Base-by-base conservation (phyloP, 2,797 vertebrate species). In the Coendou prehensilis region DNA sequence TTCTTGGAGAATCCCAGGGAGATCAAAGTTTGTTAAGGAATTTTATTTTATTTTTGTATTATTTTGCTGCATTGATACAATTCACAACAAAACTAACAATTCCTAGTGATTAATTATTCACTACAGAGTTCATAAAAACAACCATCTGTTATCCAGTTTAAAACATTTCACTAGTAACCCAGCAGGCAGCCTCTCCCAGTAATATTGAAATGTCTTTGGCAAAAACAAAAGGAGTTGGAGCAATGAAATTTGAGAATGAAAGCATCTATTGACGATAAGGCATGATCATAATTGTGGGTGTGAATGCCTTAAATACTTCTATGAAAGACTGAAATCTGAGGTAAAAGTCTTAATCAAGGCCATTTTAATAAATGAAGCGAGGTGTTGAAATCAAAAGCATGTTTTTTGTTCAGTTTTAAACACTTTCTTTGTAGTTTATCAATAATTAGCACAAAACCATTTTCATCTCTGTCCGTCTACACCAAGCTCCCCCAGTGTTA, bases 401-500 rank as follows among this genome's bases (percentile, higher is more conserved):
- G 47, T 56, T 92, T 88, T 94, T 93, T 96, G 81, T 73, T 92
- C 15, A 3, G 33, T 87, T 96, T 95, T 91, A 85, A 96, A 96
- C 41, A 97, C 83, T 91, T n/a, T 92, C 87, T 64, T 54, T 81
- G 20, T 75, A n/a, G 57, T 94, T 41, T 59, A 76, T 93, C 81
- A 95, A 95, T 94, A 97, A 97, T 96, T 93, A 96, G 95, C 41
- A 89, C 2, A 93, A 59, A 87, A 54, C 88, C 9, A 78, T 73
- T 95, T 96, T 91, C 63, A 95, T 89, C 37, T 93, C 95, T 90
- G 76, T 96, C 69, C 90, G 73, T 93, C n/a, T 76, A 37, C 82
- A 67, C 63, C 89, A 96, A 47, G 18, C 2, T 96, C 33, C 87
- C 89, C 69, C 81, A 50, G 11, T 17, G 41, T 69, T 87, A 90